Percentiles rank a stretch among this genome's conserved stretches.
These are phyloP conservation scores for Rhinatrema bivittatum DNA, from an alignment of 2,797 vertebrate species.

Conservation along the genomic window DNA sequence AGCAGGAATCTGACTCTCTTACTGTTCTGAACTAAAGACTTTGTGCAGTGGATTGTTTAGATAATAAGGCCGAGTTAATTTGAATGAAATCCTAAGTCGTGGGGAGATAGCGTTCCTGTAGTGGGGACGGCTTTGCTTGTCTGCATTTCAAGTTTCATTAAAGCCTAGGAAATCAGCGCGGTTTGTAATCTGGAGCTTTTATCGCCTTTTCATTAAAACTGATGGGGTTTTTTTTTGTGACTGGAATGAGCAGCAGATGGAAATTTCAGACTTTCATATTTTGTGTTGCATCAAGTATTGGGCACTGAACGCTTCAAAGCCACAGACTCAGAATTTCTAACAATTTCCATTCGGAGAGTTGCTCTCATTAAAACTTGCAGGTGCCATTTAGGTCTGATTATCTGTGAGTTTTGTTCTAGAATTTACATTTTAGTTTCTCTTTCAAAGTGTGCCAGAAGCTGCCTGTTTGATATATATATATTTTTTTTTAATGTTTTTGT, in stretches of 20 bases:
- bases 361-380: too few species aligned
- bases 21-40: constrained; percentile 18
- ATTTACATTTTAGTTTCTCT: neutral
- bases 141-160: constrained; percentile 1
- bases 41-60: constrained; percentile 16
- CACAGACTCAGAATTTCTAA: neutral
- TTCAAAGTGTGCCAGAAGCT: neutral
- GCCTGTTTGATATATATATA: too few species aligned
- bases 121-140: neutral
- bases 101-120: neutral
- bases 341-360: neutral
- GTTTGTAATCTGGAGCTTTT: neutral
- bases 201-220: constrained; percentile 18
- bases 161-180: constrained; percentile 10
- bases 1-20: constrained; percentile 27
- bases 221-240: constrained; percentile 25
- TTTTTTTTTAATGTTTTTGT: neutral
- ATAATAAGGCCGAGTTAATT: constrained; percentile 15
- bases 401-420: too few species aligned
- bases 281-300: neutral
- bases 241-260: constrained; percentile 1
- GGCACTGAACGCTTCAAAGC: neutral
- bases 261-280: neutral
- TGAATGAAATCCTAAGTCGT: constrained; percentile 16
- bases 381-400: too few species aligned